These are phyloP conservation scores for Montipora efflorescens DNA, from an alignment of 64 coral and sea anemone genomes.

Conservation along the genomic window DNA sequence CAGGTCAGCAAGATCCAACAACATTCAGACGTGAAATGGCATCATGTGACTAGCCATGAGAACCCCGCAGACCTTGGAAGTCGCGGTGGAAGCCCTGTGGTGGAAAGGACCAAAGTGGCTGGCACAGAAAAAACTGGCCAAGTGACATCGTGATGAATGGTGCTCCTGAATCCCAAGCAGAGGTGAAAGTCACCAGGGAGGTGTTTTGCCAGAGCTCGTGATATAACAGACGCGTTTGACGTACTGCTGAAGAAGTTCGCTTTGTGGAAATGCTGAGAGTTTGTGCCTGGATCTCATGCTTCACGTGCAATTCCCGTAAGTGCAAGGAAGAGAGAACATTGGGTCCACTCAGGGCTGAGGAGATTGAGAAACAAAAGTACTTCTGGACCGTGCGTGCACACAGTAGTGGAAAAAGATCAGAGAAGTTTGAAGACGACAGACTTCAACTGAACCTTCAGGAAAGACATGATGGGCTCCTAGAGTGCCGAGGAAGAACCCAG, in stretches of 20 bases:
- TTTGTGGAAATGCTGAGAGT: background rate
- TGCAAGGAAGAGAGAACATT: background rate
- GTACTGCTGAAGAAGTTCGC: no score
- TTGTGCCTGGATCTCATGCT: background rate
- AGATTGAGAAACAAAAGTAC: background rate
- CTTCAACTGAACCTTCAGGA: no score
- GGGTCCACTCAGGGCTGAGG: slow-evolving; percentile 5
- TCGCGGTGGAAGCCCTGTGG: slow-evolving; percentile 16
- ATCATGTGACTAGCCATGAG: background rate
- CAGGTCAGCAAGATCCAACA: background rate
- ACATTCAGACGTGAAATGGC: background rate
- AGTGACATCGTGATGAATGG: background rate
- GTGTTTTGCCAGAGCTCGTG: background rate
- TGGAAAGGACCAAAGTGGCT: slow-evolving; percentile 56
- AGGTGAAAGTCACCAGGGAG: slow-evolving; percentile 15
- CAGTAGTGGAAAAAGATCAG: no score
- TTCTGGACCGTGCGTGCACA: background rate
- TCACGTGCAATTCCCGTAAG: slow-evolving; percentile 13
- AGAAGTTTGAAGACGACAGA: no score
- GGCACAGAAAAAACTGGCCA: slow-evolving; percentile 5
- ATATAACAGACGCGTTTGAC: no score
- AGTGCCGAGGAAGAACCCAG: no score
- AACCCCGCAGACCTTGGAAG: background rate
- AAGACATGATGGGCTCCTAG: no score
- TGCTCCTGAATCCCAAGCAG: background rate